Base-by-base conservation (phyloP, 2,888 invertebrate genomes). In the Agrilus mali region DNA sequence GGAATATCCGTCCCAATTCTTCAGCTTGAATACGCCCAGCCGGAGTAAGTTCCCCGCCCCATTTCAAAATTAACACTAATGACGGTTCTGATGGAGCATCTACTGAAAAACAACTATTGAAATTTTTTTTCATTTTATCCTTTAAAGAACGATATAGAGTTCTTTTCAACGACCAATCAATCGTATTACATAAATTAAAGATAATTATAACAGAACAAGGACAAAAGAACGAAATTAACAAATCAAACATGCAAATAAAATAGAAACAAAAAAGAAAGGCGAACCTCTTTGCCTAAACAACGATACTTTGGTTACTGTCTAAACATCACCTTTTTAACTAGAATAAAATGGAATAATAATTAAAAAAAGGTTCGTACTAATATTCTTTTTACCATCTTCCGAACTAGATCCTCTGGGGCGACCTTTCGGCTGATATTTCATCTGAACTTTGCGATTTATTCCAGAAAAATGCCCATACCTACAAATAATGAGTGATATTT, bases 401-500 rank as follows among this genome's bases (percentile, higher is more conserved):
- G 90, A 90, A 67, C 87, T 88, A 55, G 92, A 90, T 52, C 88
- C 86, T 53, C 90, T 77, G 36, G 92, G 90, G 47, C 93, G 76
- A 1, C 95, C 95, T 57, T 89, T 83, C 1, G 95, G 95, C 68
- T 96, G 93, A 70, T 97, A 97, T 71, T 99, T 99, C 81, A 98
- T 85, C 74, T 98, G 98, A 48, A 99, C 96, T 72, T 98, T 98
- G 51, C 98, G 84, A 74, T 98, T 98, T 59, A 99, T 99, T 36
- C 98, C 98, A 38, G 96, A 97, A 73, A 99, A 99, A 71, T 98
- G 94, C 0, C 96, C 97, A 65, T 97, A 95, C 93, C 92, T 93
- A 60, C 38, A 35, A 22, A 35, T 33, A 35, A 4, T n/a, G 13
- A 44, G 20, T 20, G 7, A 20, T 20, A 20, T 20, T 20, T 20